Conservation (phyloP, 2,113 vertebrate genomes). For the Lichenostomus cassidix region DNA sequence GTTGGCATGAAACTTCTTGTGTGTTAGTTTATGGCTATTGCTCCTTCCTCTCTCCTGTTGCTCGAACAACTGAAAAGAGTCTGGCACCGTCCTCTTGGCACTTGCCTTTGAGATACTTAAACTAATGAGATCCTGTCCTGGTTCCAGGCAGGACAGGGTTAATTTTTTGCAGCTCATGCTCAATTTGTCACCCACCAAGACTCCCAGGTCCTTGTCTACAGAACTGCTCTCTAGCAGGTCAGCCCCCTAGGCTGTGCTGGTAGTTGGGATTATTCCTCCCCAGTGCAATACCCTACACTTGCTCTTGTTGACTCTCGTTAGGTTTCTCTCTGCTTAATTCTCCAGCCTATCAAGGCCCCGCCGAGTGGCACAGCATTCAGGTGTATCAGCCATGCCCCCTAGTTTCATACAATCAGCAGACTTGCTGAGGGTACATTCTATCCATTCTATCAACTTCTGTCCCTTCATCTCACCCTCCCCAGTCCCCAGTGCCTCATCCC, state of each 20-base stretch:
- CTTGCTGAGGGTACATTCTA: neutral
- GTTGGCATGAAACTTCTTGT: neutral
- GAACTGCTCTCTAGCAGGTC: neutral
- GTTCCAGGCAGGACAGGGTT: neutral
- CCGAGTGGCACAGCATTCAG: neutral
- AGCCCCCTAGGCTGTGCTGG: neutral
- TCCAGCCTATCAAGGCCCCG: neutral
- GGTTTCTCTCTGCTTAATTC: neutral
- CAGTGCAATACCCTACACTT: neutral
- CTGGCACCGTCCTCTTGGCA: accelerated
- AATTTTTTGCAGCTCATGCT: neutral
- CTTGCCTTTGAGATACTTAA: neutral
- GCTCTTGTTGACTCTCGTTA: neutral
- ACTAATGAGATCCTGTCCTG: neutral
- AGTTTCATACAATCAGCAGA: neutral
- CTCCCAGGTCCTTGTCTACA: neutral
- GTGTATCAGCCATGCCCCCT: too few species aligned
- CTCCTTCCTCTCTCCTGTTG: neutral
- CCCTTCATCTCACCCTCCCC: neutral
- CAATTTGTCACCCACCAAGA: neutral
- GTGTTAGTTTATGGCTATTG: too few species aligned
- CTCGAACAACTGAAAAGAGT: neutral
- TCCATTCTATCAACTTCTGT: neutral
- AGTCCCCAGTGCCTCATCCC: neutral
- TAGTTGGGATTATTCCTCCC: neutral